Evolutionary conservation across 2,888 invertebrate genomes (phyloP), one percentile per base, ranked within the genome.

Genomic region (Melipona bicolor): DNA sequence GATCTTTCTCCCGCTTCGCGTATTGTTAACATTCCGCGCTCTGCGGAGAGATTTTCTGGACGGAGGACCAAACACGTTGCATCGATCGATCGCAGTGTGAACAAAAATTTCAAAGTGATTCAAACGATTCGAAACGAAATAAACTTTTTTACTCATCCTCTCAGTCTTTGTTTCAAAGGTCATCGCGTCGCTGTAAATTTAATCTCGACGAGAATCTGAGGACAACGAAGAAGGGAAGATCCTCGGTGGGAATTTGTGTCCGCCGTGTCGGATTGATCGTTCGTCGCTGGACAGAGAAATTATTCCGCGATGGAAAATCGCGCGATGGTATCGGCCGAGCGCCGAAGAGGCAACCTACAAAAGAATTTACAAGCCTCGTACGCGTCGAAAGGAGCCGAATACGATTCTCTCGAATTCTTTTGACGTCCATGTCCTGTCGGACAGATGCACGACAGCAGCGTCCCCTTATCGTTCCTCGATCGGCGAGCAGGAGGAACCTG

Each of bases 241-340:
- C 61, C 11, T 19, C 24, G 15, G 11, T 62, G 27, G 64, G 36
- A 54, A 49, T 61, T 32, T 11, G 69, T 27, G 50, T 32, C 2
- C 24, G 59, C 4, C 61, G 32, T 24, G 59, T 59, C 49, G 43
- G 62, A 72, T 73, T 27, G 68, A 49, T n/a, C 27, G 50, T 54
- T 64, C 15, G 9, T 64, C 43, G 50, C 56, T 24, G 43, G 24
- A 59, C 15, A 2, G 54, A 70, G 70, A 64, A 74, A 69, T 76
- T 76, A 77, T 83, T 81, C 73, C 19, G 11, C 56, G 61, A 59
- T 70, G 77, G 77, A 77, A 81, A 77, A 83, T 81, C 36, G 70
- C 36, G 70, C 54, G 70, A 71, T 77, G 27, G 21, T 81, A 83
- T 81, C 83, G 65, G n/a, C 1, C 59, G 3, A 9, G 9, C 11